Evolutionary conservation across 2,113 vertebrate genomes (phyloP).

Genomic region (Clarias macrocephalus): DNA sequence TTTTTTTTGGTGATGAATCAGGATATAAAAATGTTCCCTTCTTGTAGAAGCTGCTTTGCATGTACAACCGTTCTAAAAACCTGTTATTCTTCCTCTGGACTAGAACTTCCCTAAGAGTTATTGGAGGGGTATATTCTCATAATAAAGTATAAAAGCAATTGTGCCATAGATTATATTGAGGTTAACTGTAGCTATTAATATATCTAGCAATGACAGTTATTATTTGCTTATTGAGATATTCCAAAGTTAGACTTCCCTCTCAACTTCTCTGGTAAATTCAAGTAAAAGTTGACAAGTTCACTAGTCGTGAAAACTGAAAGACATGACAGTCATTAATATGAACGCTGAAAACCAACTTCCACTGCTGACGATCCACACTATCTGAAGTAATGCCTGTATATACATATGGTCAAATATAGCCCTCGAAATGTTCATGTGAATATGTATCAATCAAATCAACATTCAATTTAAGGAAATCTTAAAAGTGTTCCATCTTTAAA

Average conservation of each 20-base stretch:
- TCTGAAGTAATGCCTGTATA: not conserved
- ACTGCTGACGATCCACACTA: not conserved
- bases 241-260: not conserved
- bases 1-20: constrained; percentile 5
- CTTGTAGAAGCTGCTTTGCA: constrained; percentile 7
- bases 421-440: constrained; percentile 37
- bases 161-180: constrained; percentile 19
- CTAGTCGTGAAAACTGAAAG: no score
- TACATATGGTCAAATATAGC: constrained; percentile 44
- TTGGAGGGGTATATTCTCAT: not conserved
- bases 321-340: not conserved
- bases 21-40: constrained; percentile 29
- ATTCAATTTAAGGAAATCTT: constrained; percentile 1
- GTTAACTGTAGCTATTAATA: constrained; percentile 19
- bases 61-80: constrained; percentile 24
- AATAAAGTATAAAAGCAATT: constrained; percentile 17
- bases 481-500: not conserved
- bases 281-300: not conserved
- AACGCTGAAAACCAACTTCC: not conserved
- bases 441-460: constrained; percentile 5
- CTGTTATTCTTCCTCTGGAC: constrained; percentile 10
- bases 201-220: not conserved
- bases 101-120: not conserved
- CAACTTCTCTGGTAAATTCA: not conserved
- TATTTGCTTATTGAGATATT: constrained; percentile 19